Percentiles rank a stretch among this genome's conserved stretches.
Conservation (phyloP, 2,113 vertebrate genomes). For the Podiceps cristatus region DNA sequence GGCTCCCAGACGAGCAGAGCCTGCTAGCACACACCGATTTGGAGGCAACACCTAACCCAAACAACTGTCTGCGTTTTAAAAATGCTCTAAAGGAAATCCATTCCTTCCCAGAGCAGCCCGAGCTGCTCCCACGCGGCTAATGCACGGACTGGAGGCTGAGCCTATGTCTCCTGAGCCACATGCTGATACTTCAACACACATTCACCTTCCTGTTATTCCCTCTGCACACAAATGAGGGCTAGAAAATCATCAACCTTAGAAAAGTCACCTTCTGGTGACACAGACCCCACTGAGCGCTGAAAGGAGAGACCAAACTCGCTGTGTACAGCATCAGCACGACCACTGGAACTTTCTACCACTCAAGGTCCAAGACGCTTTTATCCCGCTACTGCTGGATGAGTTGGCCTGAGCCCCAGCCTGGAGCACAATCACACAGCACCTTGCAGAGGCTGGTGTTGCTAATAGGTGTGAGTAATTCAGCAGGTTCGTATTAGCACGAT, state of each 20-base stretch:
- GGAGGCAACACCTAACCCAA: neutral
- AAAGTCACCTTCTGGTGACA: neutral
- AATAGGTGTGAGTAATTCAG: neutral
- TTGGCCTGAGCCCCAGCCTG: neutral
- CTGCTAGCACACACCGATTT: neutral
- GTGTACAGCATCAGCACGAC: neutral
- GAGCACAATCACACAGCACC: neutral
- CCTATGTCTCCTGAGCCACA: rapidly evolving
- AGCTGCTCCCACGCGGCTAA: neutral
- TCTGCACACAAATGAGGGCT: neutral
- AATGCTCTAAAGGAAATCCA: neutral
- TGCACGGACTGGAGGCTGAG: neutral
- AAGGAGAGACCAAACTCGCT: neutral
- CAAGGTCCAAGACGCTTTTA: neutral
- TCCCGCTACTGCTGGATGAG: neutral
- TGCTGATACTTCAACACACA: neutral
- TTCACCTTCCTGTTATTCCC: neutral
- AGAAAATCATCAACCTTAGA: neutral
- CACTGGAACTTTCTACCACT: neutral
- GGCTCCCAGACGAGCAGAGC: neutral
- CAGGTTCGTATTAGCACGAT: neutral
- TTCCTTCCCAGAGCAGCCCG: neutral
- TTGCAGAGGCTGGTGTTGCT: neutral
- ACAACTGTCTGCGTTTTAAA: neutral
- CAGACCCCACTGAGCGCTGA: rapidly evolving